Evolutionary conservation across 1,140 invertebrate genomes (phyloP).

Genomic region (Drosophila teissieri): DNA sequence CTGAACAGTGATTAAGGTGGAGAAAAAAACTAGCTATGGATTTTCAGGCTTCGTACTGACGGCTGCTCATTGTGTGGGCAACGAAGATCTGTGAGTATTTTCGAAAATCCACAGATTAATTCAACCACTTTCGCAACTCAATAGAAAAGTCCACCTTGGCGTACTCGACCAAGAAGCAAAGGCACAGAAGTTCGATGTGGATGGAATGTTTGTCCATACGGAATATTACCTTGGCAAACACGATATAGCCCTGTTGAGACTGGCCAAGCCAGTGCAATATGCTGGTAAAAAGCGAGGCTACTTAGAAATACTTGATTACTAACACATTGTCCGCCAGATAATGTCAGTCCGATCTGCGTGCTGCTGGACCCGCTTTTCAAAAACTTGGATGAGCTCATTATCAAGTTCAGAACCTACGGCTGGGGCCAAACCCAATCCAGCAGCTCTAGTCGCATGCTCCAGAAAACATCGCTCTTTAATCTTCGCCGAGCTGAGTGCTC

Average conservation of each 20-base stretch:
- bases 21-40: no score
- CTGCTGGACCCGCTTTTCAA: background rate
- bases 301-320: background rate
- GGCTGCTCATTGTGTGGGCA: conserved; percentile 2
- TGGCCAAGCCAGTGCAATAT: background rate
- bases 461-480: background rate
- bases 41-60: conserved; percentile 13
- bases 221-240: background rate
- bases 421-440: conserved; percentile 3
- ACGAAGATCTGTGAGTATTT: background rate
- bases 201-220: background rate
- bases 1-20: no score
- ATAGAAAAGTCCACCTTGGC: conserved; percentile 8
- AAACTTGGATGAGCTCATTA: background rate
- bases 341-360: conserved; percentile 19
- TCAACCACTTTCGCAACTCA: background rate
- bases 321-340: background rate
- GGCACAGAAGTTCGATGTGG: conserved; percentile 2
- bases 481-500: background rate
- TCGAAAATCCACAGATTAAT: rapidly evolving
- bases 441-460: background rate
- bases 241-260: conserved; percentile 11
- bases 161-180: background rate
- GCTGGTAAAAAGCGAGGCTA: background rate
- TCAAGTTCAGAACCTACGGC: conserved; percentile 11